These are phyloP conservation scores for Euglossa dilemma DNA, from an alignment of 1,140 invertebrate species.

Conservation along the genomic window DNA sequence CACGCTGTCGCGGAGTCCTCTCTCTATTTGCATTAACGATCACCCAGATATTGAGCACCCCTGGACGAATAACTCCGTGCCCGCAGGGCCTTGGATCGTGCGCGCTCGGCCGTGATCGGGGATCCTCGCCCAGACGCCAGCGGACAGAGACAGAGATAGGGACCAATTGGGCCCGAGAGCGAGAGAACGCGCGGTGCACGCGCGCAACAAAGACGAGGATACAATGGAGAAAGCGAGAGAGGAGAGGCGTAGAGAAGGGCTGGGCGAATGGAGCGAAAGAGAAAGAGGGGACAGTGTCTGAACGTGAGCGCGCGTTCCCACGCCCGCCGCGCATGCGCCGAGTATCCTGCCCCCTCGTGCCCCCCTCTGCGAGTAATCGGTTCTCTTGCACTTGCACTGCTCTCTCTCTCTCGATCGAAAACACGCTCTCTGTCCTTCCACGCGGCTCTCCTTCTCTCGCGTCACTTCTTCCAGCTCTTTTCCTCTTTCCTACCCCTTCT, in stretches of 20 bases:
- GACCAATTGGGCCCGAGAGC: constrained; percentile 11
- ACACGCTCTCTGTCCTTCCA: constrained; percentile 19
- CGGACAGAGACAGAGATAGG: constrained; percentile 15
- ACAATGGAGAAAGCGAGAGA: constrained; percentile 37
- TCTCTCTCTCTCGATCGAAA: constrained; percentile 42
- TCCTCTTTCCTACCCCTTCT: constrained; percentile 20
- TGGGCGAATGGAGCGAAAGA: constrained; percentile 38
- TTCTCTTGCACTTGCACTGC: constrained; percentile 43
- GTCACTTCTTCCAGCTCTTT: constrained; percentile 39
- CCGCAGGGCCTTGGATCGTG: constrained; percentile 71
- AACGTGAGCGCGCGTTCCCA: constrained; percentile 79
- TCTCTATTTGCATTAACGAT: constrained; percentile 59
- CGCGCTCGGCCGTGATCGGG: constrained; percentile 67
- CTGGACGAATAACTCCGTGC: constrained; percentile 66
- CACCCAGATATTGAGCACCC: constrained; percentile 73
- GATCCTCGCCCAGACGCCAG: constrained; percentile 58
- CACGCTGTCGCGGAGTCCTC: background rate
- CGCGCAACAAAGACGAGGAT: background rate
- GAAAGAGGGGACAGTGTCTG: constrained; percentile 64
- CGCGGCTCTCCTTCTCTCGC: constrained; percentile 40
- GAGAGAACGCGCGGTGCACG: constrained; percentile 17
- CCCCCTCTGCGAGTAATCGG: constrained; percentile 61
- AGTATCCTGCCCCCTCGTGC: constrained; percentile 65
- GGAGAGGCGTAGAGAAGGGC: constrained; percentile 8
- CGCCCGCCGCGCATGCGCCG: constrained; percentile 77